These are phyloP conservation scores for Beris morrisii DNA, from an alignment of 2,888 invertebrate species.

Conservation along the genomic window DNA sequence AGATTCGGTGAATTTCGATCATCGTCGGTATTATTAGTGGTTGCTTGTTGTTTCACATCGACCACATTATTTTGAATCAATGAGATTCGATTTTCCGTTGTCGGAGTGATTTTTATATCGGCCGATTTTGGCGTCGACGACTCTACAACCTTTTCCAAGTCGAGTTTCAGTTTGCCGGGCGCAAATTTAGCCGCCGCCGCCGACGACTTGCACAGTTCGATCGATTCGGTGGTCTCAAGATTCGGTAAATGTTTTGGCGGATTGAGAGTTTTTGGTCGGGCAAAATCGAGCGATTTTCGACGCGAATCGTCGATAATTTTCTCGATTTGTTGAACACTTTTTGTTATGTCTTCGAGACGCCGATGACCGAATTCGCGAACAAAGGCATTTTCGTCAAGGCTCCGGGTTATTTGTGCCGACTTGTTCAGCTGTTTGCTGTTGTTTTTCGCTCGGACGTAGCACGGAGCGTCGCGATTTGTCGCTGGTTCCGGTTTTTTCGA, in stretches of 20 bases:
- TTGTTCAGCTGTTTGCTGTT: slow-evolving; percentile 60
- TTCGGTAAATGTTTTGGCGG: slow-evolving; percentile 59
- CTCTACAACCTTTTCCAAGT: slow-evolving; percentile 40
- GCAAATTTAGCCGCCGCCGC: slow-evolving; percentile 11
- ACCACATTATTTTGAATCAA: slow-evolving; percentile 59
- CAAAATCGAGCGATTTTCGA: slow-evolving; percentile 66
- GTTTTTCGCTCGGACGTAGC: slow-evolving; percentile 64
- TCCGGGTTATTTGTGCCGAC: slow-evolving; percentile 65
- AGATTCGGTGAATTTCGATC: slow-evolving; percentile 46
- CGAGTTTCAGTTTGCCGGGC: slow-evolving; percentile 42
- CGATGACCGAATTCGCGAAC: slow-evolving; percentile 65
- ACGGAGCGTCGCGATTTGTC: slow-evolving; percentile 49
- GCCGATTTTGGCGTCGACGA: slow-evolving; percentile 28
- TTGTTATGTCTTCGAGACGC: slow-evolving; percentile 49
- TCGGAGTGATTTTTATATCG: slow-evolving; percentile 59
- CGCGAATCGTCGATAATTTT: slow-evolving; percentile 49
- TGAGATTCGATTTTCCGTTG: slow-evolving; percentile 65
- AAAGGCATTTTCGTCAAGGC: slow-evolving; percentile 74
- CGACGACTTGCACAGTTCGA: slow-evolving; percentile 37
- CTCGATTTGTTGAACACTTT: slow-evolving; percentile 50
- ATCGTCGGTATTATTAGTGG: slow-evolving; percentile 44
- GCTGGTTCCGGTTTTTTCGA: slow-evolving; percentile 17
- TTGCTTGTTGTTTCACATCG: slow-evolving; percentile 21
- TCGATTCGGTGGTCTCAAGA: slow-evolving; percentile 38
- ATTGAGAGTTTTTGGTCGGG: slow-evolving; percentile 61